Base-by-base conservation (phyloP, 37 sponge, comb jelly and placozoan genomes). In the Ephydatia muelleri region DNA sequence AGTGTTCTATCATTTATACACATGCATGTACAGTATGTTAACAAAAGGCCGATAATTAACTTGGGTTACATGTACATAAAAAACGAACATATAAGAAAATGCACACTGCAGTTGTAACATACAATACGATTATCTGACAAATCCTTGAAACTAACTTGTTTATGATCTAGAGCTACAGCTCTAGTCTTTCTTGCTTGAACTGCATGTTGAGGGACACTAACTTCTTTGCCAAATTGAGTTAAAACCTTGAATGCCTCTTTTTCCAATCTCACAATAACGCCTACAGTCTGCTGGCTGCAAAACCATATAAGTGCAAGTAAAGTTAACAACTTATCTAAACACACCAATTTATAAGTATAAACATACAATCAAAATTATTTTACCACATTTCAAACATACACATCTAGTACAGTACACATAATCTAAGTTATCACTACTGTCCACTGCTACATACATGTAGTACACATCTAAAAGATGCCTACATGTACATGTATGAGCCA, bases 191-290 rank as follows among this genome's bases (percentile, higher is more conserved):
- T 90, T 25, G 66, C 83, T 70, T 91, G 91, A n/a, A 97, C 86
- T 31, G 91, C 89, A 37, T 97, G 97, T 39, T 82, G 90, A 29
- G 84, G 79, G 2, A 90, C 97, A 13, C 38, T 81, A 30, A 82
- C 82, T 86, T 88, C 92, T 85, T 98, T 98, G 48, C 95, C 97
- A 47, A 93, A 87, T 84, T 94, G 94, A 75, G 91, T 98, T 37
- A 98, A 88, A 31, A 98, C 97, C 34, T 89, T 88, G 67, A 96
- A 93, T 25, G 87, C 83, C 77, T 98, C 99, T 78, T 95, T 86
- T 76, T 96, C 97, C 69, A 98, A 73, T 29, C 97, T 57, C n/a
- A 96, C 93, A 33, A 98, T 96, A 39, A 94, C 94, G 9, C 99
- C 99, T 27, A 98, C 97, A 26, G 94, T 93, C 79, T 93, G 92